Conservation (phyloP, 1,140 invertebrate species). For the Mercenaria mercenaria region DNA sequence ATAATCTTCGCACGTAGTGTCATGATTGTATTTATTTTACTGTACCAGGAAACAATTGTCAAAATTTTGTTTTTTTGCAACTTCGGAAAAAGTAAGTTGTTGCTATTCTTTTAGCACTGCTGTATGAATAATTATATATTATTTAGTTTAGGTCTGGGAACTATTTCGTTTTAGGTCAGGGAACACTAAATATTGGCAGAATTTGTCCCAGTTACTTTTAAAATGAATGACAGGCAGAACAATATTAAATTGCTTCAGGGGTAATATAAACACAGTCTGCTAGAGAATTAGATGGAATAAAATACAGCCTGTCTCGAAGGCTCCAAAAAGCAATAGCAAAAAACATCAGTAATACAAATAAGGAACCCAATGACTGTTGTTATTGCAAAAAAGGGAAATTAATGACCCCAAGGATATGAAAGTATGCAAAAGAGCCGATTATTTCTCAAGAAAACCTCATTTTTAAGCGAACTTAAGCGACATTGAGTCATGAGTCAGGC, state of each 20-base stretch:
- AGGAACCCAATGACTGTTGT: constrained; percentile 13
- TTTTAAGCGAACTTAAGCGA: neutral
- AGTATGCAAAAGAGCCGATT: constrained; percentile 30
- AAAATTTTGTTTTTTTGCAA: too few relatives aligned
- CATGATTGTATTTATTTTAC: too few relatives aligned
- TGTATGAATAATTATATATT: too few relatives aligned
- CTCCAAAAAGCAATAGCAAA: neutral
- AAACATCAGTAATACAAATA: constrained; percentile 26
- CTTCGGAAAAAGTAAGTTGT: too few relatives aligned
- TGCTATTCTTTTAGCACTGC: too few relatives aligned
- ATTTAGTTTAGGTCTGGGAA: too few relatives aligned
- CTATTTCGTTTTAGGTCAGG: too few relatives aligned
- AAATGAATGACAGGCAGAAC: too few relatives aligned
- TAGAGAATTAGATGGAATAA: neutral
- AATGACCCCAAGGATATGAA: constrained; percentile 12
- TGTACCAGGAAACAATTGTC: too few relatives aligned
- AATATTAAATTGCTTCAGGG: neutral
- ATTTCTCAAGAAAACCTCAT: neutral
- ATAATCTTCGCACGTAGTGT: too few relatives aligned
- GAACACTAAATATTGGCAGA: too few relatives aligned
- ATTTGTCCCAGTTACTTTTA: too few relatives aligned
- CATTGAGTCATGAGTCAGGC: constrained; percentile 28
- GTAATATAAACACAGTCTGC: neutral
- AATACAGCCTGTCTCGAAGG: neutral
- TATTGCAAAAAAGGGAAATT: constrained; percentile 20